A percentile compares a stretch with the other conserved stretches of the same genome.
These are phyloP conservation scores for Scelioninae gen. 2 DNA, from an alignment of 2,888 invertebrate species.

Conservation along the genomic window DNA sequence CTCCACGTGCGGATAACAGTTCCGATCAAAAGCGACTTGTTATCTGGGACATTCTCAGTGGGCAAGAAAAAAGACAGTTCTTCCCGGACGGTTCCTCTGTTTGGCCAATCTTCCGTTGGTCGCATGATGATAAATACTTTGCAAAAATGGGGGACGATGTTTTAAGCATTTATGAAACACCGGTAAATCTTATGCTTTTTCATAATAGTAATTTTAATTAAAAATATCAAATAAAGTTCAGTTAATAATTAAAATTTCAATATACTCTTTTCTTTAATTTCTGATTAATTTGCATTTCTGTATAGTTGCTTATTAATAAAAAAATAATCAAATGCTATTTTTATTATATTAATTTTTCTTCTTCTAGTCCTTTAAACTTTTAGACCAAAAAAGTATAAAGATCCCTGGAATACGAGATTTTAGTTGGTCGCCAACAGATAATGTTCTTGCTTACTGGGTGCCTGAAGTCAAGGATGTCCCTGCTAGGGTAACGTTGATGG, in stretches of 20 bases:
- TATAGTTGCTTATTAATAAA: no score
- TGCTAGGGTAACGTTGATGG: conserved; percentile 93
- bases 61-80: conserved; percentile 94
- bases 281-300: no score
- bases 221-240: no score
- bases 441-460: conserved; percentile 97
- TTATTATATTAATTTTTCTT: no score
- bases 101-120: conserved; percentile 98
- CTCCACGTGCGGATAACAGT: conserved; percentile 83
- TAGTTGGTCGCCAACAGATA: conserved; percentile 98
- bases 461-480: conserved; percentile 98
- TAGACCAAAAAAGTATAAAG: conserved; percentile 96
- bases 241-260: no score
- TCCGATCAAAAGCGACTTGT: conserved; percentile 89
- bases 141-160: conserved; percentile 90
- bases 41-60: conserved; percentile 98
- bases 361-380: conserved; percentile 88
- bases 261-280: no score
- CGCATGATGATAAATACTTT: conserved; percentile 95
- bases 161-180: conserved; percentile 96
- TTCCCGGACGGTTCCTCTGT: conserved; percentile 87
- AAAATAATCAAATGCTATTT: no score
- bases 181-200: no score
- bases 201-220: no score
- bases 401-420: conserved; percentile 94